Percentiles rank a stretch among this genome's conserved stretches.
These are phyloP conservation scores for Leptopilina boulardi DNA, from an alignment of 1,140 invertebrate genomes.

Conservation along the genomic window DNA sequence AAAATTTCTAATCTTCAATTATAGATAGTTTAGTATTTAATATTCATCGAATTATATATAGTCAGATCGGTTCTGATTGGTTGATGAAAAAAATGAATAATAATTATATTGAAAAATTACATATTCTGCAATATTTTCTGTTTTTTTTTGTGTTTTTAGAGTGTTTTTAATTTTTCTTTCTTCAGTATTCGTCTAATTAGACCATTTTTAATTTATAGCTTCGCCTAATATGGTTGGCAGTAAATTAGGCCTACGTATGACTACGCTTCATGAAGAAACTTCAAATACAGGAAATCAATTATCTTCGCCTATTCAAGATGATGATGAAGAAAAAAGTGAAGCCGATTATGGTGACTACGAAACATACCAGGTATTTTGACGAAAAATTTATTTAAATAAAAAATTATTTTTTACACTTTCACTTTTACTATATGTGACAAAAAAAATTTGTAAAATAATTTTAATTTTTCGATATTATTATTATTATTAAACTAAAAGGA, in stretches of 20 bases:
- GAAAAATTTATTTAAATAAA: background rate
- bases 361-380: constrained; percentile 70
- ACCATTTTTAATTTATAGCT: constrained; percentile 76
- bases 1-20: too few relatives aligned
- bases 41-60: background rate
- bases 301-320: constrained; percentile 70
- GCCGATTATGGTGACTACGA: constrained; percentile 80
- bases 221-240: constrained; percentile 87
- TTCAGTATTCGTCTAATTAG: constrained; percentile 29
- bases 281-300: constrained; percentile 68
- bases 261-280: constrained; percentile 91
- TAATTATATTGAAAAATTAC: background rate
- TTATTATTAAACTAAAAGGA: too few relatives aligned
- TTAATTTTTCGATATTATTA: too few relatives aligned
- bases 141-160: too few relatives aligned
- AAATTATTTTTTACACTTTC: too few relatives aligned
- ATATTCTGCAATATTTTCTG: too few relatives aligned
- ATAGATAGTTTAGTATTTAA: background rate
- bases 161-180: background rate
- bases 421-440: too few relatives aligned
- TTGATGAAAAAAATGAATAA: background rate
- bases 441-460: too few relatives aligned
- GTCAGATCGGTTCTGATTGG: constrained; percentile 57
- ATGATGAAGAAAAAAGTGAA: constrained; percentile 79
- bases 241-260: constrained; percentile 92